These are phyloP conservation scores for Knipowitschia caucasica DNA, from an alignment of 2,797 vertebrate species.

Conservation along the genomic window DNA sequence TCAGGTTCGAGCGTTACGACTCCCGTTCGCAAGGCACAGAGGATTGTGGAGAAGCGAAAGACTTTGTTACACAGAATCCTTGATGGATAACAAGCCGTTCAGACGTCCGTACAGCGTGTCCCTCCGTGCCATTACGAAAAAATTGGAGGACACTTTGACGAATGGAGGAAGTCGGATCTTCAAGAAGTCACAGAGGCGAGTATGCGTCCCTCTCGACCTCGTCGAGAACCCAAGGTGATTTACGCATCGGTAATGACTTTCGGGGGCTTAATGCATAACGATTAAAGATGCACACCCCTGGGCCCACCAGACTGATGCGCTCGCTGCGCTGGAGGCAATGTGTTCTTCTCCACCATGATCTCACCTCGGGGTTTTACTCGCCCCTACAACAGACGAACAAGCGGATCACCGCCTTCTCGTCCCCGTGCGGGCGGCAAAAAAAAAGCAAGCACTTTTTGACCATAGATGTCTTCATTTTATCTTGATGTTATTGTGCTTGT, in stretches of 20 bases:
- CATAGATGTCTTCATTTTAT: too few species aligned
- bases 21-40: slow-evolving; percentile 35
- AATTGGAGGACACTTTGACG: slow-evolving; percentile 4
- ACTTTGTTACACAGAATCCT: slow-evolving; percentile 34
- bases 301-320: slow-evolving; percentile 16
- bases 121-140: slow-evolving; percentile 6
- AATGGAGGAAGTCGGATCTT: slow-evolving; percentile 25
- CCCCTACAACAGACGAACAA: slow-evolving; percentile 21
- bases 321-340: slow-evolving; percentile 22
- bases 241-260: slow-evolving; percentile 26
- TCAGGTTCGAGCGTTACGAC: neutral
- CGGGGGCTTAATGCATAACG: slow-evolving; percentile 27
- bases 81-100: slow-evolving; percentile 17
- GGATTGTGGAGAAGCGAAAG: slow-evolving; percentile 33
- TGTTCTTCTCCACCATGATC: slow-evolving; percentile 22
- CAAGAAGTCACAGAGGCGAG: slow-evolving; percentile 29
- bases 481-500: too few species aligned
- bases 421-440: neutral
- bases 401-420: neutral
- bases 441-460: too few species aligned
- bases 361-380: slow-evolving; percentile 26
- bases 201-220: slow-evolving; percentile 21
- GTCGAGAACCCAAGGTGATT: slow-evolving; percentile 24
- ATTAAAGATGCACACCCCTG: slow-evolving; percentile 12
- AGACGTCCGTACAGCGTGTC: neutral